These are phyloP conservation scores for Pardalotus punctatus DNA, from an alignment of 2,113 vertebrate species.

Conservation along the genomic window DNA sequence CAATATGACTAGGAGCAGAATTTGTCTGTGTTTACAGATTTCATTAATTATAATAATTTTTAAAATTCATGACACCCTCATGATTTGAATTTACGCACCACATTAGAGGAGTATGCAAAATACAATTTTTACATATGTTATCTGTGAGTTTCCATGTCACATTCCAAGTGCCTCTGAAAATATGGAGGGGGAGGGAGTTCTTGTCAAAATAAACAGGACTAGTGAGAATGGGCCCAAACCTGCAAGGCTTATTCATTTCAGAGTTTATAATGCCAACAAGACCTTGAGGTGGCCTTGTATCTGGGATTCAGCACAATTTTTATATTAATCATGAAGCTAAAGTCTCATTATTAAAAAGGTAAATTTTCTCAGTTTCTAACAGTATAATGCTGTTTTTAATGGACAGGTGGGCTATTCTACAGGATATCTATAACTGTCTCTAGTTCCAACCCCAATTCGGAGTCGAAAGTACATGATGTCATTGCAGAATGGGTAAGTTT, in stretches of 20 bases:
- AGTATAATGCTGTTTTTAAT: constrained; percentile 42
- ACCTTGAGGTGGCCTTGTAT: not conserved
- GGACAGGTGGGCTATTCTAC: constrained; percentile 86
- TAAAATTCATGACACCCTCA: not conserved
- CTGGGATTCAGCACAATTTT: not conserved
- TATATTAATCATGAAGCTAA: not conserved
- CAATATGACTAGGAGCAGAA: not conserved
- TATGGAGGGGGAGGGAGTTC: not conserved
- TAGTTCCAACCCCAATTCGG: constrained; percentile 38
- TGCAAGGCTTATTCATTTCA: not conserved
- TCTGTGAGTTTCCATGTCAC: not conserved
- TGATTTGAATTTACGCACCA: not conserved
- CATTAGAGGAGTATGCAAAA: not conserved
- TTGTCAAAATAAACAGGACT: not conserved
- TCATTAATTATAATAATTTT: not conserved
- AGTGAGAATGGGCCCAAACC: not conserved
- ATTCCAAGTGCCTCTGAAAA: not conserved
- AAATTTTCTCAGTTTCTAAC: constrained; percentile 3
- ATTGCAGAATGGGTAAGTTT: constrained; percentile 85
- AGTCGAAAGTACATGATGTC: constrained; percentile 66
- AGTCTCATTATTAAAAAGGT: not conserved
- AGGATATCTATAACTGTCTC: constrained; percentile 77
- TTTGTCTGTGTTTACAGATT: not conserved
- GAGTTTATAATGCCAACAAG: not conserved
- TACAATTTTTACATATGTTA: not conserved